A percentile compares a stretch with the other conserved stretches of the same genome.
phyloP scores from a whole-genome alignment of 1,140 invertebrate genomes.

The Aphaenogaster ashmeadi region DNA sequence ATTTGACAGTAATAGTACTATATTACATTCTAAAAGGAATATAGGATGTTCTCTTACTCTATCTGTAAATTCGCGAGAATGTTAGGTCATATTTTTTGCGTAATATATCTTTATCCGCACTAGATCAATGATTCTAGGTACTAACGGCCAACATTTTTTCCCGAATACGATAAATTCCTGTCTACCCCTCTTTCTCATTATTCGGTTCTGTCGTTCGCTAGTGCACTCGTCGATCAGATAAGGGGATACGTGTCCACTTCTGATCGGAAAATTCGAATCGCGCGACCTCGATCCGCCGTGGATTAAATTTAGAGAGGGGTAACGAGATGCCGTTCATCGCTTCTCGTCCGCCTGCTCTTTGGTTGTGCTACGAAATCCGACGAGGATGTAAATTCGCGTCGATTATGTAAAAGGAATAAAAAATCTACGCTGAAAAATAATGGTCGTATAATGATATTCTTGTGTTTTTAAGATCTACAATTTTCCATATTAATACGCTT shows the following conservation, averaged over 20 bases:
- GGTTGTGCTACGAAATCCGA: constrained; percentile 58
- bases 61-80: constrained; percentile 6
- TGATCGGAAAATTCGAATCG: constrained; percentile 69
- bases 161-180: constrained; percentile 56
- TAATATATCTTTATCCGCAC: constrained; percentile 23
- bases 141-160: constrained; percentile 46
- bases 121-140: constrained; percentile 8
- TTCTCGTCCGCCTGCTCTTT: constrained; percentile 54
- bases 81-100: constrained; percentile 22
- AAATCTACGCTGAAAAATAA: constrained; percentile 33
- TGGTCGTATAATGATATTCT: constrained; percentile 40
- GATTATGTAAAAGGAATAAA: constrained; percentile 33
- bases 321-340: constrained; percentile 55
- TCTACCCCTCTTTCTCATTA: constrained; percentile 59
- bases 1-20: not conserved
- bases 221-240: constrained; percentile 66
- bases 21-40: not conserved
- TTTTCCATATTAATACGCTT: constrained; percentile 31
- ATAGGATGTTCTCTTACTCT: not conserved
- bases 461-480: constrained; percentile 4
- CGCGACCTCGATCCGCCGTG: constrained; percentile 55
- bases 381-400: constrained; percentile 69
- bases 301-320: constrained; percentile 65
- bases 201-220: constrained; percentile 53
- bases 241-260: constrained; percentile 62